A percentile compares a stretch with the other conserved stretches of the same genome.
Conservation (phyloP, 2,888 invertebrate genomes). For the Blomia tropicalis region DNA sequence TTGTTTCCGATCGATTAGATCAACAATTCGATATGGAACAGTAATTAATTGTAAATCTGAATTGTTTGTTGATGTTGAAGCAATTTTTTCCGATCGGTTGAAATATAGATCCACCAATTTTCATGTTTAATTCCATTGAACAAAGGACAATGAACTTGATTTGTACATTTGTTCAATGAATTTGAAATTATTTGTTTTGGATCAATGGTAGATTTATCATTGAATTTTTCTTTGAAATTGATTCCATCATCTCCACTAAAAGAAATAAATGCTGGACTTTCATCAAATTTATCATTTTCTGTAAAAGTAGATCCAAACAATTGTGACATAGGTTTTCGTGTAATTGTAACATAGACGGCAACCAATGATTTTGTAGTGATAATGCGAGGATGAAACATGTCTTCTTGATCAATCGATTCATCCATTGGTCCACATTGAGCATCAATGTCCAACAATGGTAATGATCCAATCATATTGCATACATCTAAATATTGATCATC, state of each 20-base stretch:
- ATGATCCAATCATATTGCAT: constrained; percentile 70
- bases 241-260: constrained; percentile 16
- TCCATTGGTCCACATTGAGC: too few relatives aligned
- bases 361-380: constrained; percentile 96
- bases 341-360: constrained; percentile 78
- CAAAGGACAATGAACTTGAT: constrained; percentile 89
- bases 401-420: constrained; percentile 95
- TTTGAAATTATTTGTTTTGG: constrained; percentile 56
- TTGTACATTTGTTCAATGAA: constrained; percentile 83
- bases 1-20: constrained; percentile 71
- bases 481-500: constrained; percentile 85
- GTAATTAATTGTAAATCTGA: too few relatives aligned
- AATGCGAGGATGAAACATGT: too few relatives aligned
- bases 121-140: constrained; percentile 93
- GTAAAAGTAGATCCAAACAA: constrained; percentile 18
- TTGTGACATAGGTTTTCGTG: constrained; percentile 57
- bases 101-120: constrained; percentile 98
- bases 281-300: too few relatives aligned
- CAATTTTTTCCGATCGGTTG: constrained; percentile 70
- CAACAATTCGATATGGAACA: constrained; percentile 81
- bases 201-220: too few relatives aligned
- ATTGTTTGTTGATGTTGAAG: too few relatives aligned
- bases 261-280: too few relatives aligned
- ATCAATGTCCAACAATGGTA: constrained; percentile 84
- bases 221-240: constrained; percentile 23